Conservation (phyloP, 2,888 invertebrate species). For the Synergus japonicus region DNA sequence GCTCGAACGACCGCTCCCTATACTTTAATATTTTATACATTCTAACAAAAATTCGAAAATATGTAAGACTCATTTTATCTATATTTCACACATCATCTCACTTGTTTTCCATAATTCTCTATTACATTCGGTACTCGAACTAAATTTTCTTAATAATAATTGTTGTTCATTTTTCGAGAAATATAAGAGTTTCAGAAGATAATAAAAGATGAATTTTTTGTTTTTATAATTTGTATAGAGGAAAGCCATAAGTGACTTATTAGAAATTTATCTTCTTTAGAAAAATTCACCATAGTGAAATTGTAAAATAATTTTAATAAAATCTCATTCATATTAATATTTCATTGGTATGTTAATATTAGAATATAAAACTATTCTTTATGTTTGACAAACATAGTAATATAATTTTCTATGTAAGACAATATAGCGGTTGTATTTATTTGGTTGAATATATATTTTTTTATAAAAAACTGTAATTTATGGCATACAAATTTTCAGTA, state of each 20-base stretch:
- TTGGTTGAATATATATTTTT: neutral
- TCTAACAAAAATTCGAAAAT: neutral
- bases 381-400: neutral
- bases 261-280: neutral
- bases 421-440: neutral
- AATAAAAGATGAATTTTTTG: neutral
- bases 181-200: neutral
- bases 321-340: neutral
- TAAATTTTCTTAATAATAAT: neutral
- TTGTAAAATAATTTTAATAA: neutral
- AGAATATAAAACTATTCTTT: neutral
- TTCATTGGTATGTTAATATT: neutral
- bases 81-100: neutral
- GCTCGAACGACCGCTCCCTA: constrained; percentile 13
- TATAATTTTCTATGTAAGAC: neutral
- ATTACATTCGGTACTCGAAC: neutral
- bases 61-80: neutral
- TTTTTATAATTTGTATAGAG: neutral
- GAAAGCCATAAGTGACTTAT: neutral
- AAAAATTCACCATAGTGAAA: neutral
- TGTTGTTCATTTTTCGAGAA: neutral
- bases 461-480: neutral
- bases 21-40: neutral
- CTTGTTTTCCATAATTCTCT: neutral
- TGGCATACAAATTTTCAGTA: neutral